These are phyloP conservation scores for Ahaetulla prasina DNA, from an alignment of 2,113 vertebrate species.

Conservation along the genomic window DNA sequence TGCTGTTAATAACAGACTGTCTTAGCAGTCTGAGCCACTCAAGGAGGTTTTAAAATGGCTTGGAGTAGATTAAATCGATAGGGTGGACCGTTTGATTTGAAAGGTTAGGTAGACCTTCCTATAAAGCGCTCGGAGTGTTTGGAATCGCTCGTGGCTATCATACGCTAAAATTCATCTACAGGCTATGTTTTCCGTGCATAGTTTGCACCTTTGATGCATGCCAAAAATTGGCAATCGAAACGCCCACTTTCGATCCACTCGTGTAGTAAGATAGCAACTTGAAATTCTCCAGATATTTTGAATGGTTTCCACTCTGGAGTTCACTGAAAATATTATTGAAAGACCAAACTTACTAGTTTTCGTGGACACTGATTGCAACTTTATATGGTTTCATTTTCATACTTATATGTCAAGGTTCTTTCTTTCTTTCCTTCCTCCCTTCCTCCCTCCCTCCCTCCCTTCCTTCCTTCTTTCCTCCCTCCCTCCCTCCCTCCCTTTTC, in stretches of 20 bases:
- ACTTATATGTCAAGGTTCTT: neutral
- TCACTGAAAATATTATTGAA: neutral
- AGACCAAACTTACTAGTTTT: neutral
- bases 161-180: neutral
- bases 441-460: neutral
- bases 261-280: neutral
- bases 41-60: neutral
- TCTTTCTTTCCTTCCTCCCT: neutral
- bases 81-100: neutral
- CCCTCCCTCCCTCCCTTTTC: fast-evolving
- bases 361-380: neutral
- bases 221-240: neutral
- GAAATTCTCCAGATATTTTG: neutral
- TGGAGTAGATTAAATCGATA: neutral
- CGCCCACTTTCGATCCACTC: neutral
- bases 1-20: too few species aligned
- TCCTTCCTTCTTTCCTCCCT: too few species aligned
- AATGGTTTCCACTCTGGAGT: neutral
- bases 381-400: neutral
- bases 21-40: too few species aligned
- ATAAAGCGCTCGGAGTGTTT: neutral
- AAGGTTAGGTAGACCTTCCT: neutral
- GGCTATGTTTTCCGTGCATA: neutral
- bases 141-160: neutral
- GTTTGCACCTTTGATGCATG: neutral